Base-by-base conservation (phyloP, 2,113 vertebrate genomes). In the Pelecanus crispus region DNA sequence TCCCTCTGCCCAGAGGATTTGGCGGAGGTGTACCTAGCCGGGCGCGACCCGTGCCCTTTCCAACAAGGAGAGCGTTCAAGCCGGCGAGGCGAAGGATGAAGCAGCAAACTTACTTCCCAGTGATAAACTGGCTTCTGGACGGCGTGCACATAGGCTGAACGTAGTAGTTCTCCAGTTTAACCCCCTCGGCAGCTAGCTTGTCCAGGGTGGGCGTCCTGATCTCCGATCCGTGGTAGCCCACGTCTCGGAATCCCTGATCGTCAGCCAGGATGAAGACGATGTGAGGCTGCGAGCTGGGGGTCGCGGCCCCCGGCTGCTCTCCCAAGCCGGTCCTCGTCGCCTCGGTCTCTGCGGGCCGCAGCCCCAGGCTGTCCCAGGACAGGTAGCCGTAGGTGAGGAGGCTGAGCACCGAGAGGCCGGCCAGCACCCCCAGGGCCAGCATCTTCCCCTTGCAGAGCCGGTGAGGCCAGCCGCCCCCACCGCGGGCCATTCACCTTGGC, bases 81-180 rank as follows among this genome's bases (percentile, higher is more conserved):
- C 77, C 11, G 26, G 50, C 5, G 62, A 70, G 9, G 36, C 3
- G 50, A 92, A 86, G 0, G 73, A 79, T 3, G 59, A 95, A 94
- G 80, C 4, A 63, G 65, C 9, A 62, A 84, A 96, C 98, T 98
- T 98, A 99, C 99, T 99, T 99, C 97, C 99, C 99, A 91, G 99
- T 99, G 98, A 99, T 99, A 92, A 99, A 97, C 42, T 99, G 99
- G 96, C 99, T 99, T 96, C 99, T 98, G 95, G 99, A 99, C 10
- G 99, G 99, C 21, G 99, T 99, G 97, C 99, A 99, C 86, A 99
- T 99, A 28, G 99, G 99, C 95, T 99, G 99, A 53, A 99, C 99
- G 14, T 99, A 99, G 94, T 99, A 99, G 88, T 99, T 99, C 98
- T 99, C 99, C 98, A 99, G 98, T 79, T 99, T 99, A 52, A 99